phyloP scores from a whole-genome alignment of 2,888 invertebrate genomes.

The Sphaerophoria taeniata region DNA sequence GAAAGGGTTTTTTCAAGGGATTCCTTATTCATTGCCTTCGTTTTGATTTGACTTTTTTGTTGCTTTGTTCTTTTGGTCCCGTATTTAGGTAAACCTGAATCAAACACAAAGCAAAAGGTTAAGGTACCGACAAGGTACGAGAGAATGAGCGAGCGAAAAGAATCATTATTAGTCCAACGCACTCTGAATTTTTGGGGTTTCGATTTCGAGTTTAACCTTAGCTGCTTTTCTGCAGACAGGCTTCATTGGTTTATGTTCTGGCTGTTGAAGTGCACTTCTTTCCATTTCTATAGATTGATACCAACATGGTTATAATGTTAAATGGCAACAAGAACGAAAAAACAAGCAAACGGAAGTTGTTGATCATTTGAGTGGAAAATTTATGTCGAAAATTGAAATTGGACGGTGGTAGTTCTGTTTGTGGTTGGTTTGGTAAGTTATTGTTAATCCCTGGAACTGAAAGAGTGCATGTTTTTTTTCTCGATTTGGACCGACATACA shows the following conservation, averaged over 20 bases:
- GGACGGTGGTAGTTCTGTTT: constrained; percentile 27
- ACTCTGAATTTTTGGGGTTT: constrained; percentile 17
- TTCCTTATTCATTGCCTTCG: constrained; percentile 7
- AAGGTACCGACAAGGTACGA: not conserved
- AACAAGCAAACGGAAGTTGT: constrained; percentile 59
- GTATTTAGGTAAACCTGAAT: constrained; percentile 10
- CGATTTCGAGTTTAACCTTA: constrained; percentile 20
- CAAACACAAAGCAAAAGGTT: not conserved
- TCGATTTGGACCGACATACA: not conserved
- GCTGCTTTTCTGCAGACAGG: constrained; percentile 28
- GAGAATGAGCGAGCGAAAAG: not conserved
- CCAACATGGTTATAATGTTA: not conserved
- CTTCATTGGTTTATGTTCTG: constrained; percentile 49
- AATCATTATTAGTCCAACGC: constrained; percentile 30
- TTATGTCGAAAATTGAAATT: constrained; percentile 54
- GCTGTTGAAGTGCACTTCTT: constrained; percentile 19
- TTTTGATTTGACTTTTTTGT: not conserved
- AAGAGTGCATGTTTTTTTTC: not conserved
- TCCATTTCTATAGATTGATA: not conserved
- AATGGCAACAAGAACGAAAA: not conserved
- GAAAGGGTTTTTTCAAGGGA: constrained; percentile 18
- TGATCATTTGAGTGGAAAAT: constrained; percentile 64
- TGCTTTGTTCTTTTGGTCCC: not conserved
- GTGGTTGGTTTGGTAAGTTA: constrained; percentile 5
- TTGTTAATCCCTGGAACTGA: not conserved